Percentiles rank a stretch among this genome's conserved stretches.
phyloP scores from a whole-genome alignment of 2,888 invertebrate species.

The Aelia acuminata region DNA sequence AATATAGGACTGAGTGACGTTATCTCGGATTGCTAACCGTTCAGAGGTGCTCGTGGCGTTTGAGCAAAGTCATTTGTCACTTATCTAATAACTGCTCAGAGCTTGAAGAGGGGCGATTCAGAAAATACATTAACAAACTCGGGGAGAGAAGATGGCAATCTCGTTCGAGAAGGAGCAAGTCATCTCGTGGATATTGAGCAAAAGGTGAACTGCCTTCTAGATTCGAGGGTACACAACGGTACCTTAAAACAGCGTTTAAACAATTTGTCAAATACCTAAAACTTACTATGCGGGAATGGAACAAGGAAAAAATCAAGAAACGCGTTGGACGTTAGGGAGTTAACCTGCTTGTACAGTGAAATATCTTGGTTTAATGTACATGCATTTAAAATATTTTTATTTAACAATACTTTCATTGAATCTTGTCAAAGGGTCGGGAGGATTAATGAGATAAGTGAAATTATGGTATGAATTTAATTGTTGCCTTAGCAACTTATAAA shows the following conservation, averaged over 20 bases:
- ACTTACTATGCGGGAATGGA: too few relatives aligned
- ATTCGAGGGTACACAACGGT: not conserved
- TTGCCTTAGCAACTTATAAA: too few relatives aligned
- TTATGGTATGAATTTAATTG: too few relatives aligned
- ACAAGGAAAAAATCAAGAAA: too few relatives aligned
- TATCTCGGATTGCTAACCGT: not conserved
- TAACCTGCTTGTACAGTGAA: too few relatives aligned
- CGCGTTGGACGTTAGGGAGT: too few relatives aligned
- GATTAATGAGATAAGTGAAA: too few relatives aligned
- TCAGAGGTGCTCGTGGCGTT: not conserved
- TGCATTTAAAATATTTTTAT: too few relatives aligned
- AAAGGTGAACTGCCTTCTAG: not conserved
- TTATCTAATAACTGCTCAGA: conserved; percentile 25
- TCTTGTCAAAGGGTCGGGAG: too few relatives aligned
- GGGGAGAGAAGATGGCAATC: not conserved
- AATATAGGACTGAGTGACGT: not conserved
- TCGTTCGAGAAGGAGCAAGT: not conserved
- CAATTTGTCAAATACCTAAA: too few relatives aligned
- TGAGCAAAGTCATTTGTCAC: not conserved
- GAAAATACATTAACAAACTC: not conserved
- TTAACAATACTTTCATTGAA: too few relatives aligned
- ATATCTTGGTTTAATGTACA: too few relatives aligned
- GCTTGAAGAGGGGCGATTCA: not conserved
- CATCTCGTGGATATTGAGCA: not conserved
- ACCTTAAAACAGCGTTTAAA: not conserved